Evolutionary conservation across 2,888 invertebrate species (phyloP).

Genomic region (Macaria liturata): DNA sequence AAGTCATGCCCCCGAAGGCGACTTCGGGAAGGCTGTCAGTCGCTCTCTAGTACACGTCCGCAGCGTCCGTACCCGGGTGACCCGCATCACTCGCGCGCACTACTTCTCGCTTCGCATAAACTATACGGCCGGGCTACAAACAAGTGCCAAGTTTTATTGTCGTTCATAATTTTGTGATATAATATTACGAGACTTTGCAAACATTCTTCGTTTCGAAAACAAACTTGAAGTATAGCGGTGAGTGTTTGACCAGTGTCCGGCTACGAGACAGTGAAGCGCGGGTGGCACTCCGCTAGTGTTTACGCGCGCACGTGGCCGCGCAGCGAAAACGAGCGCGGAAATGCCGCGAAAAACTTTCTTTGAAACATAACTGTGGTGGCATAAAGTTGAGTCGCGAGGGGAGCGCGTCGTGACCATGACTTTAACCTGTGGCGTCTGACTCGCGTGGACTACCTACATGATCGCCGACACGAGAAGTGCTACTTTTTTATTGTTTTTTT

Average conservation of each 20-base stretch:
- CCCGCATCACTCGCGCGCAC: slow-evolving; percentile 60
- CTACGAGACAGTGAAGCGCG: slow-evolving; percentile 19
- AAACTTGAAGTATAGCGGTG: slow-evolving; percentile 49
- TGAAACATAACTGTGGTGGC: slow-evolving; percentile 65
- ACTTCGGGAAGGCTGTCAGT: slow-evolving; percentile 83
- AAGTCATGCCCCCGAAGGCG: slow-evolving; percentile 84
- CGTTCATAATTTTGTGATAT: slow-evolving; percentile 61
- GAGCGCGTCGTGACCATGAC: slow-evolving; percentile 64
- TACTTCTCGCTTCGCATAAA: slow-evolving; percentile 59
- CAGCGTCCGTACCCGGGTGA: slow-evolving; percentile 77
- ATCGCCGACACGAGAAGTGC: slow-evolving; percentile 67
- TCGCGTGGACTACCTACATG: slow-evolving; percentile 74
- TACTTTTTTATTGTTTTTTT: slow-evolving; percentile 78
- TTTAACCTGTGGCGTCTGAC: slow-evolving; percentile 72
- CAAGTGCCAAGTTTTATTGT: slow-evolving; percentile 65
- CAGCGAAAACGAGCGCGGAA: slow-evolving; percentile 66
- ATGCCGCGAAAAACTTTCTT: slow-evolving; percentile 81
- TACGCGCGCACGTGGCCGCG: slow-evolving; percentile 76
- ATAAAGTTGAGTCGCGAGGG: slow-evolving; percentile 59
- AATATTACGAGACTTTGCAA: slow-evolving; percentile 52
- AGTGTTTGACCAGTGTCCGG: slow-evolving; percentile 37
- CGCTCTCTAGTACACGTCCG: slow-evolving; percentile 80
- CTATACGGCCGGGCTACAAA: slow-evolving; percentile 62
- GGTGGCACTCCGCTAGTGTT: slow-evolving; percentile 56
- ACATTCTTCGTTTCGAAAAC: slow-evolving; percentile 50